These are phyloP conservation scores for Volucella inflata DNA, from an alignment of 2,888 invertebrate genomes.

Conservation along the genomic window DNA sequence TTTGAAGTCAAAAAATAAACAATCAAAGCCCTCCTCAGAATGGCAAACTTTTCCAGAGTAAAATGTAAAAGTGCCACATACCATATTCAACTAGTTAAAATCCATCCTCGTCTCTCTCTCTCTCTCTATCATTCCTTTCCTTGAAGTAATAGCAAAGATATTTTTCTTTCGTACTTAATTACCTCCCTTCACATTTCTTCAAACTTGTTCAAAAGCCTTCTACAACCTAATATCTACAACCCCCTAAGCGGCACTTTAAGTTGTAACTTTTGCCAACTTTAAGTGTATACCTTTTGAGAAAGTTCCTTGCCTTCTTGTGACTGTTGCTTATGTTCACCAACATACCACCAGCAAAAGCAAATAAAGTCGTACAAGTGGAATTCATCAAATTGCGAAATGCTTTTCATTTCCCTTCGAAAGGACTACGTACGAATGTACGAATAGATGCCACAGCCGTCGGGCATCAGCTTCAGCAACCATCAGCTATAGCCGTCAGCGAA, in stretches of 20 bases:
- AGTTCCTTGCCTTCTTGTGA: slow-evolving; percentile 66
- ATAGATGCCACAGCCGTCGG: slow-evolving; percentile 55
- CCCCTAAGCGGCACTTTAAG: slow-evolving; percentile 15
- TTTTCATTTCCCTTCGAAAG: slow-evolving; percentile 40
- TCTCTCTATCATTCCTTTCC: too few species aligned
- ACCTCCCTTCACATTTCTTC: slow-evolving; percentile 7
- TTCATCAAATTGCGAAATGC: slow-evolving; percentile 27
- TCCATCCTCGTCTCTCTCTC: too few species aligned
- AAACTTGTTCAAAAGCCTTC: not conserved
- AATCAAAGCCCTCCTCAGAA: too few species aligned
- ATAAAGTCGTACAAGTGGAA: slow-evolving; percentile 13
- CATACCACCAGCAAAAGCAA: slow-evolving; percentile 19
- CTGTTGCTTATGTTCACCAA: slow-evolving; percentile 63
- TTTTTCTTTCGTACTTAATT: not conserved
- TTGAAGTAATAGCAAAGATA: too few species aligned
- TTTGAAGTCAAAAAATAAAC: too few species aligned
- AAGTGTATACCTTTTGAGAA: slow-evolving; percentile 64
- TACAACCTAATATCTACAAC: not conserved
- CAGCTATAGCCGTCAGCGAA: slow-evolving; percentile 21
- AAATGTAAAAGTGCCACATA: too few species aligned
- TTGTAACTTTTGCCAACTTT: slow-evolving; percentile 50
- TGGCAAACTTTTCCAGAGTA: too few species aligned
- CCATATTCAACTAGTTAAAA: too few species aligned
- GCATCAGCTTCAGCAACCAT: slow-evolving; percentile 17
- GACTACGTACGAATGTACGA: slow-evolving; percentile 47